Evolutionary conservation across 1,140 invertebrate genomes (phyloP), one percentile per base, ranked within the genome.

Genomic region (Sitodiplosis mosellana): DNA sequence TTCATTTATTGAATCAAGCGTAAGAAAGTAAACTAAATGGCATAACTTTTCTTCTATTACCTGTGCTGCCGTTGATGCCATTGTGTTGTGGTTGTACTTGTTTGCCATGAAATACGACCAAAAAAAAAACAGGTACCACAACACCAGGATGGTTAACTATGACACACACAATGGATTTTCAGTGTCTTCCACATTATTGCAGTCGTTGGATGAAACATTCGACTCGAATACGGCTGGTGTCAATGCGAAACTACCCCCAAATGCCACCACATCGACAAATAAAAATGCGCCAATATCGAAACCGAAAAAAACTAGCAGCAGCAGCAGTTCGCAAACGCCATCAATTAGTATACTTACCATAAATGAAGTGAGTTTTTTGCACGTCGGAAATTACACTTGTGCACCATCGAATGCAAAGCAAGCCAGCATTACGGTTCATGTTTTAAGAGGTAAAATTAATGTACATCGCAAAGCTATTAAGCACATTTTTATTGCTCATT

Each of bases 131-230:
- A 64, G 62, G 62, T 83, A 80, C 61, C 78, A 80, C 58, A 75
- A 81, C 54, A 71, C 71, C 46, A 71, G 72, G 49, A 81, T 82
- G 78, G 78, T 81, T 53, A 81, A 81, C 58, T 82, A 80, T 61
- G 77, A 81, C 54, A 69, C 68, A 19, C 61, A 63, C 50, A 55
- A 63, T 17, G 62, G 62, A 15, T 64, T 64, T 42, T 56, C 58
- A n/a, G 71, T 73, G 47, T 64, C 69, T 14, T 66, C 40, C 6
- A 59, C 55, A 21, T 60, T 61, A 14, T 52, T 50, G 20, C 40
- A 33, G 10, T 44, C 40, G 15, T 37, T 45, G 11, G 20, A 37
- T 45, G n/a, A 49, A 12, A 18, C 43, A 41, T 50, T 5, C 10
- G 27, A 27, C 3, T 27, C 27, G 27, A 27, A 27, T 18, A 22